These are phyloP conservation scores for Stictocephala bisonia DNA, from an alignment of 2,888 invertebrate species.

Conservation along the genomic window DNA sequence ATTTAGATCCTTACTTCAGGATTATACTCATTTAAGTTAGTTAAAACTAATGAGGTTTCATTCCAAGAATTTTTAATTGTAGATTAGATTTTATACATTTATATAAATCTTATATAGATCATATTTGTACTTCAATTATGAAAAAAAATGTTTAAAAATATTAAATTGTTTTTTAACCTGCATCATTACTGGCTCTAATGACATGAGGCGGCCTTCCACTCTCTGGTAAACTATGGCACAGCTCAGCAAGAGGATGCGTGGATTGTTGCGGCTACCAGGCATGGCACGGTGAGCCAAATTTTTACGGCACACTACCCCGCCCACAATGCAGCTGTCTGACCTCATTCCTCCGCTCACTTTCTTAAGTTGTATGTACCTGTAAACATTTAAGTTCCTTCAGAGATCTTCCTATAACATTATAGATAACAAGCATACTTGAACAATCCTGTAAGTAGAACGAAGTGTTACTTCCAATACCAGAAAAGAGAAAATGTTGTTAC, in stretches of 20 bases:
- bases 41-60: no score
- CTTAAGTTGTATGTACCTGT: conserved; percentile 88
- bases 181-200: conserved; percentile 92
- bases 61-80: not conserved
- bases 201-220: conserved; percentile 92
- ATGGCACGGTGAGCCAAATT: conserved; percentile 93
- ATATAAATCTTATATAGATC: not conserved
- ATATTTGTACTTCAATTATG: not conserved
- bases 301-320: conserved; percentile 94
- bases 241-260: conserved; percentile 85
- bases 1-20: no score
- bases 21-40: no score
- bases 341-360: conserved; percentile 85
- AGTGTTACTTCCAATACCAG: no score
- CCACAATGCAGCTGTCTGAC: conserved; percentile 81
- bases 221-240: conserved; percentile 96
- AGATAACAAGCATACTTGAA: no score
- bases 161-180: conserved; percentile 71
- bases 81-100: not conserved
- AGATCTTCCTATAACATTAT: no score
- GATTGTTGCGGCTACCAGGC: conserved; percentile 82
- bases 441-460: no score
- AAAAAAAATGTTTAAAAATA: not conserved
- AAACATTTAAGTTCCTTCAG: conserved; percentile 44
- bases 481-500: no score